These are phyloP conservation scores for Gymnocheta viridis DNA, from an alignment of 2,888 invertebrate species.

Conservation along the genomic window DNA sequence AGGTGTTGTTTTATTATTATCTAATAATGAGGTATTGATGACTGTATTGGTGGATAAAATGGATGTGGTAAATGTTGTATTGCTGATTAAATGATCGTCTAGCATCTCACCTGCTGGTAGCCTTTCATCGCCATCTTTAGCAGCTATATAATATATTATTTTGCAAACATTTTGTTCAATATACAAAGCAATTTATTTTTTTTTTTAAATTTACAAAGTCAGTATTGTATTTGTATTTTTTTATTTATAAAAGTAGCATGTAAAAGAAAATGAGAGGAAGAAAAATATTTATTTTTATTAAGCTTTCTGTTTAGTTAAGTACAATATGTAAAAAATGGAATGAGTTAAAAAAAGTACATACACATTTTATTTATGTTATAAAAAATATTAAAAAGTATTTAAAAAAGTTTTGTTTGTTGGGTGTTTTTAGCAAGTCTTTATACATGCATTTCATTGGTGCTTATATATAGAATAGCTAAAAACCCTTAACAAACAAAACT, in stretches of 20 bases:
- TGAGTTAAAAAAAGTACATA: background rate
- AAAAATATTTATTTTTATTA: slow-evolving; percentile 18
- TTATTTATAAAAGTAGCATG: slow-evolving; percentile 66
- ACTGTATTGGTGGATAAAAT: slow-evolving; percentile 71
- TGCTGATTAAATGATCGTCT: slow-evolving; percentile 74
- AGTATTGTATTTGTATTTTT: too few species aligned
- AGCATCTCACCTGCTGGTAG: slow-evolving; percentile 86
- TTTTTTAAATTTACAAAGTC: background rate
- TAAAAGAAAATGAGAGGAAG: slow-evolving; percentile 57
- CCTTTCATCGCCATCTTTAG: slow-evolving; percentile 87
- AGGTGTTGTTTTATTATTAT: slow-evolving; percentile 51
- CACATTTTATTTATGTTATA: background rate
- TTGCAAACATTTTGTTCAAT: slow-evolving; percentile 13
- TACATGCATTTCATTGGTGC: too few species aligned
- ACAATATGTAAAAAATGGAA: background rate
- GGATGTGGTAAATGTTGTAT: slow-evolving; percentile 71
- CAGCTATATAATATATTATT: slow-evolving; percentile 82
- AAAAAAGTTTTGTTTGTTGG: background rate
- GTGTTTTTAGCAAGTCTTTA: too few species aligned
- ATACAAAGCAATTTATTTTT: background rate
- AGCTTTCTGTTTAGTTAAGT: slow-evolving; percentile 10
- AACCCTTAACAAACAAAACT: too few species aligned
- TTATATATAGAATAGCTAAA: too few species aligned
- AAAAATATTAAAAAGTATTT: too few species aligned
- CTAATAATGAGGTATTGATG: slow-evolving; percentile 69